Conservation (phyloP, 1,140 invertebrate species). For the Drosophila tsacasi region DNA sequence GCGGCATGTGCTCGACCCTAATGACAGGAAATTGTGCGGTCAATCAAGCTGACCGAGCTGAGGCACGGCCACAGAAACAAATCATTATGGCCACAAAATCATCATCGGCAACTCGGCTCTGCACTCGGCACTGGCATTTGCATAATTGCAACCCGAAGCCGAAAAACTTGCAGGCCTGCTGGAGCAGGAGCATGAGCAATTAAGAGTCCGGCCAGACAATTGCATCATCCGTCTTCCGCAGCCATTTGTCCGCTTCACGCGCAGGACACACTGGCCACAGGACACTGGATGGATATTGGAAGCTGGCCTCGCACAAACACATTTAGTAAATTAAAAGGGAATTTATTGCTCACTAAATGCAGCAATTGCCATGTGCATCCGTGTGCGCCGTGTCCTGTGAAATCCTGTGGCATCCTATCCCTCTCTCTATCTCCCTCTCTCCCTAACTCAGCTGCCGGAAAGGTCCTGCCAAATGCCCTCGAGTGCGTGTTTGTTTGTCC, state of each 20-base stretch:
- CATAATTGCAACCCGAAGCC: conserved; percentile 66
- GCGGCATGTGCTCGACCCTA: conserved; percentile 68
- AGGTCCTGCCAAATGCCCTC: conserved; percentile 29
- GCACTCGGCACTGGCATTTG: conserved; percentile 57
- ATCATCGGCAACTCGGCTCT: conserved; percentile 48
- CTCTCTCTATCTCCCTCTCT: neutral
- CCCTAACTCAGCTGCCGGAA: neutral
- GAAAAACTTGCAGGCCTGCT: conserved; percentile 21
- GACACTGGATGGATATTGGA: conserved; percentile 21
- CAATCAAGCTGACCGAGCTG: conserved; percentile 39
- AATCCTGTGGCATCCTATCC: conserved; percentile 4
- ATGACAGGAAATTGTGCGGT: conserved; percentile 82
- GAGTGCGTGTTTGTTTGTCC: conserved; percentile 66
- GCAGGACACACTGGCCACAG: conserved; percentile 35
- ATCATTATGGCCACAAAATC: conserved; percentile 78
- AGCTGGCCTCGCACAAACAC: conserved; percentile 52
- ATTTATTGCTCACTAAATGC: conserved; percentile 83
- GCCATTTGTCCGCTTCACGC: conserved; percentile 79
- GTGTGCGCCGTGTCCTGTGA: conserved; percentile 13
- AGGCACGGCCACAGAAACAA: conserved; percentile 70
- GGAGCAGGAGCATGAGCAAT: conserved; percentile 42
- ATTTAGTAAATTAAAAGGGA: conserved; percentile 83
- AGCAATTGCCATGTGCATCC: conserved; percentile 67
- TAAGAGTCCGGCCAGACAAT: conserved; percentile 69
- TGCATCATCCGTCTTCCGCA: conserved; percentile 70